These are phyloP conservation scores for Eurystomus gularis DNA, from an alignment of 2,113 vertebrate genomes.

Conservation along the genomic window DNA sequence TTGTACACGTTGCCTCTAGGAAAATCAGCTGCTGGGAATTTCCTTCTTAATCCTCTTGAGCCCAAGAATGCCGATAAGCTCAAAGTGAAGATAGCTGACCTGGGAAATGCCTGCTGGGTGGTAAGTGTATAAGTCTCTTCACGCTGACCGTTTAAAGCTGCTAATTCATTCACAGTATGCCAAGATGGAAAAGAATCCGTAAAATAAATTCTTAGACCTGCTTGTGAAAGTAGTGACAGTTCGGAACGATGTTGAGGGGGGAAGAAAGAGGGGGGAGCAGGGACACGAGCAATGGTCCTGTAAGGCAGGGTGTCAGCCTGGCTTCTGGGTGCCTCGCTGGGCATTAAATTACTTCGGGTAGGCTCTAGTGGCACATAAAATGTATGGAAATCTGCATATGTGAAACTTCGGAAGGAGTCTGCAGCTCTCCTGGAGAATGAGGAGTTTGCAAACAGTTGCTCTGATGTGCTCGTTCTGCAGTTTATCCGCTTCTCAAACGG, in stretches of 20 bases:
- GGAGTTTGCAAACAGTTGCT: not conserved
- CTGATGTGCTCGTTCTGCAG: not conserved
- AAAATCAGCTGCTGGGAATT: constrained; percentile 83
- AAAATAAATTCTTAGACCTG: not conserved
- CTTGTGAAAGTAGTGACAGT: not conserved
- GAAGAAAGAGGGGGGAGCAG: accelerated
- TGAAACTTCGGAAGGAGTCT: not conserved
- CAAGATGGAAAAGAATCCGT: not conserved
- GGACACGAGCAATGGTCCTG: not conserved
- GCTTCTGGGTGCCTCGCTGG: not conserved
- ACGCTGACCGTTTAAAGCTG: not conserved
- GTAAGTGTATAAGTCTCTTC: constrained; percentile 78
- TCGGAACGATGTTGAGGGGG: not conserved
- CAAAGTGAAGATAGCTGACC: constrained; percentile 96
- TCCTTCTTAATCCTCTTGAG: constrained; percentile 93
- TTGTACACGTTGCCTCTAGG: constrained; percentile 69
- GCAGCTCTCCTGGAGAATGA: not conserved
- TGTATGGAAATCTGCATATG: not conserved
- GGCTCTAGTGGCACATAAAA: not conserved
- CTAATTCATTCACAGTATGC: not conserved
- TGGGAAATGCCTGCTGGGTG: constrained; percentile 99
- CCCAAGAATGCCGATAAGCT: constrained; percentile 92
- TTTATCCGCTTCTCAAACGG: not conserved
- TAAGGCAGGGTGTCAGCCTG: not conserved
- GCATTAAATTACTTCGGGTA: not conserved